Conservation (phyloP, 2,113 vertebrate species). For the Monopterus albus region DNA sequence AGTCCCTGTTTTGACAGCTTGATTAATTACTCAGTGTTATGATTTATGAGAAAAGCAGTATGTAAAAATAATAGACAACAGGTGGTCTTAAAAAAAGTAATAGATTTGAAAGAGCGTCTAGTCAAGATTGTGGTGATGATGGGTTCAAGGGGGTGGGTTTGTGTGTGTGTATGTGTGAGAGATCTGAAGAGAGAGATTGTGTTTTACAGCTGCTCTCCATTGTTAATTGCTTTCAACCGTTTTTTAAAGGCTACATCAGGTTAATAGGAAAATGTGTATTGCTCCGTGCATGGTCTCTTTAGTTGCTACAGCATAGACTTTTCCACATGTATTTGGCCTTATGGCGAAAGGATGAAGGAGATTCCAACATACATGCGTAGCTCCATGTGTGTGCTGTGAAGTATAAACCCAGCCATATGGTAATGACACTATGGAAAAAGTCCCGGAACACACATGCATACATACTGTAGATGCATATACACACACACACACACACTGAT, state of each 20-base stretch:
- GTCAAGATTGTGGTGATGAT: slow-evolving; percentile 52
- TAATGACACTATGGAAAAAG: slow-evolving; percentile 80
- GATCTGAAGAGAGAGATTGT: slow-evolving; percentile 63
- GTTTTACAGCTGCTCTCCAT: slow-evolving; percentile 88
- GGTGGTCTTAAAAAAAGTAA: slow-evolving; percentile 96
- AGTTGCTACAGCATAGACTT: slow-evolving; percentile 62
- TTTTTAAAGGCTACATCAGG: slow-evolving; percentile 73
- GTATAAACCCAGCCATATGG: slow-evolving; percentile 77
- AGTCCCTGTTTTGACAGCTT: slow-evolving; percentile 99
- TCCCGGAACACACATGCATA: slow-evolving; percentile 43
- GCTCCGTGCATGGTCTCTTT: slow-evolving; percentile 65
- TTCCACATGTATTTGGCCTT: slow-evolving; percentile 58
- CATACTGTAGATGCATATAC: slow-evolving; percentile 11
- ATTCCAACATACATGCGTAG: slow-evolving; percentile 75
- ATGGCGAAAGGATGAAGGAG: slow-evolving; percentile 71
- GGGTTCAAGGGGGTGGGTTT: slow-evolving; percentile 36
- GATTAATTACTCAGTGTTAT: slow-evolving; percentile 99
- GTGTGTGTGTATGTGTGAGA: slow-evolving; percentile 38
- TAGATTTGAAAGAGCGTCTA: slow-evolving; percentile 78
- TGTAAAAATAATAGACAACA: slow-evolving; percentile 99
- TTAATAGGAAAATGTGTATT: slow-evolving; percentile 85
- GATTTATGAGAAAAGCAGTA: slow-evolving; percentile 99
- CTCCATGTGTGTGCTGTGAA: slow-evolving; percentile 76
- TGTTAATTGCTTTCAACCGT: slow-evolving; percentile 81
- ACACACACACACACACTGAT: slow-evolving; percentile 31